Evolutionary conservation across 2,113 vertebrate genomes (phyloP).

Genomic region (Gymnorhina tibicen): DNA sequence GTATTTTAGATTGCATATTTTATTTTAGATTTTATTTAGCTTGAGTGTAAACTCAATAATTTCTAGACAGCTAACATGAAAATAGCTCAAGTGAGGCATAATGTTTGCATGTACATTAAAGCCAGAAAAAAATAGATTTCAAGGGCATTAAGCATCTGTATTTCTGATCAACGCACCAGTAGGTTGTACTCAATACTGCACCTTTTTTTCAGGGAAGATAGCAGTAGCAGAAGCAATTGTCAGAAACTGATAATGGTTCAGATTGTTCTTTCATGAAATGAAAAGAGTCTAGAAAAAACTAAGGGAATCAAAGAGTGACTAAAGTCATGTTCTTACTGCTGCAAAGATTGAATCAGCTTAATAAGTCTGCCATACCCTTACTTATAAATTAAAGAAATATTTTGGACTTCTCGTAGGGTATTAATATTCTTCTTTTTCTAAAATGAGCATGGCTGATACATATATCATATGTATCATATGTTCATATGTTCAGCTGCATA

Average conservation of each 20-base stretch:
- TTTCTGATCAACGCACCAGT: neutral
- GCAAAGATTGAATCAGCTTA: neutral
- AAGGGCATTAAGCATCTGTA: neutral
- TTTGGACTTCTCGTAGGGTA: neutral
- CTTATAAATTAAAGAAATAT: neutral
- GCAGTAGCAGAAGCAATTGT: neutral
- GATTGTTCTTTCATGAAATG: neutral
- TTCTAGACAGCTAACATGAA: neutral
- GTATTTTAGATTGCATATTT: neutral
- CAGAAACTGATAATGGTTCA: neutral
- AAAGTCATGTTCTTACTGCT: neutral
- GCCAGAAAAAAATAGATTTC: neutral
- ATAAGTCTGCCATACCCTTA: neutral
- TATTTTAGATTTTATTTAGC: no score
- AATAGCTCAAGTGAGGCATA: neutral
- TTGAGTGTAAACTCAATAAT: neutral
- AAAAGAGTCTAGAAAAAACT: neutral
- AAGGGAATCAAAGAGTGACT: neutral
- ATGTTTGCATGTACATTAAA: neutral
- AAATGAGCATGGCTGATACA: neutral
- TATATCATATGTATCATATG: neutral
- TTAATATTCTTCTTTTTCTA: neutral
- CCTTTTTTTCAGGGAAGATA: neutral
- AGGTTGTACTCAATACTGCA: neutral
- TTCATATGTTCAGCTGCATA: neutral